These are phyloP conservation scores for Platycheirus albimanus DNA, from an alignment of 2,888 invertebrate genomes.

Conservation along the genomic window DNA sequence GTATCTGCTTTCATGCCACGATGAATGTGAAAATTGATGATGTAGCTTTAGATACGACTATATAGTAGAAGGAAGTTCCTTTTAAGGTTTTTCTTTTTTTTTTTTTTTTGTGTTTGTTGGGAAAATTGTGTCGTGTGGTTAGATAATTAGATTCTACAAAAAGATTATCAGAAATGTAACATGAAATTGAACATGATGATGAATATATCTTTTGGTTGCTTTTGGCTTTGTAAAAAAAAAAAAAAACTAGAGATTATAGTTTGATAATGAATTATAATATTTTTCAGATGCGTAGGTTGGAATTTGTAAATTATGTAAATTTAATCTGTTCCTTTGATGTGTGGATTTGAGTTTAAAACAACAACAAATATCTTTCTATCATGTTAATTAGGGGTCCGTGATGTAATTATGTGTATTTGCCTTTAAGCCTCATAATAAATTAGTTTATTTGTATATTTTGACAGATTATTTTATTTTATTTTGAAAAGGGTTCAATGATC, in stretches of 20 bases:
- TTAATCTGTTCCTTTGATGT: too few relatives aligned
- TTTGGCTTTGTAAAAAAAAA: background rate
- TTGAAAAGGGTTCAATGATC: too few relatives aligned
- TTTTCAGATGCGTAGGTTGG: background rate
- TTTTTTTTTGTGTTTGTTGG: background rate
- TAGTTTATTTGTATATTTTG: too few relatives aligned
- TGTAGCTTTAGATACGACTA: background rate
- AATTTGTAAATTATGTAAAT: too few relatives aligned
- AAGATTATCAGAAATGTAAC: slow-evolving; percentile 9
- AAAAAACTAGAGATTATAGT: background rate
- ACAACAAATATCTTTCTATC: too few relatives aligned
- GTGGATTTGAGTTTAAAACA: too few relatives aligned
- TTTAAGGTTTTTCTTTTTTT: background rate
- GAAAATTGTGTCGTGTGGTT: slow-evolving; percentile 13
- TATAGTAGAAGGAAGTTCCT: background rate
- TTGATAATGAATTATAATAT: too few relatives aligned
- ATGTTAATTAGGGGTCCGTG: too few relatives aligned
- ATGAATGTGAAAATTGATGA: slow-evolving; percentile 37
- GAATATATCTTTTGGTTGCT: slow-evolving; percentile 14
- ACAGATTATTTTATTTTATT: too few relatives aligned
- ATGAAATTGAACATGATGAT: background rate
- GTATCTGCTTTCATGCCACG: slow-evolving; percentile 16
- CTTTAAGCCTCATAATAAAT: background rate
- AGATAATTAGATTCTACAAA: slow-evolving; percentile 25
- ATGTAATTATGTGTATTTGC: too few relatives aligned